Evolutionary conservation across 1,140 invertebrate genomes (phyloP), one percentile per base, ranked within the genome.

Genomic region (Halictus rubicundus): DNA sequence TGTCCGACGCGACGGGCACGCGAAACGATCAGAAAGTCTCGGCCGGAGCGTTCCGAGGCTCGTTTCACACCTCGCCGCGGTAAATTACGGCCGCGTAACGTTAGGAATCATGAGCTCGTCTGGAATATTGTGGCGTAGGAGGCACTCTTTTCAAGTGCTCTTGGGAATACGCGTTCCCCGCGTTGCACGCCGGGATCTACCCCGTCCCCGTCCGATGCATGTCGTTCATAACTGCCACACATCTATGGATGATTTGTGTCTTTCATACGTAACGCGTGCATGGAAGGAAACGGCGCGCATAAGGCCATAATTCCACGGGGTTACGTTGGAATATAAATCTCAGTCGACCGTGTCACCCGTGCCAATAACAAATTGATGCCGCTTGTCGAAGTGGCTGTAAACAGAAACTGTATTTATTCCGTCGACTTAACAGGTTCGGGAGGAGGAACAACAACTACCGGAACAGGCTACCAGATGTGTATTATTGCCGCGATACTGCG

Each of bases 161-260:
- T 27, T 12, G 25, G 32, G 25, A 60, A 60, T 25, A 5, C 59
- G 25, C 19, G 19, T 60, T 60, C 25, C 23, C 25, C 42, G 25
- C 12, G 25, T 25, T 27, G 5, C 59, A 16, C 49, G 5, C 49
- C 19, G 23, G 1, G 14, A 1, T 52, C 39, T 9, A 9, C 10
- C 5, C 5, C 46, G 46, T 16, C 46, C 14, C 25, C 59, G 14
- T 19, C 5, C 12, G 60, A 61, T 2, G 60, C 27, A 19, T 16
- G 60, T 61, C 60, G 60, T 61, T 61, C 72, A 63, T 77, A 83
- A 82, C 71, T 81, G 80, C 46, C 73, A 19, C 68, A 59, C 68
- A 49, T 77, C 68, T 60, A 65, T 54, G 59, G 81, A 75, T 82
- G 81, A 83, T 83, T 83, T 81, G 81, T 70, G 65, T 61, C 60